phyloP scores from a whole-genome alignment of 2,113 vertebrate genomes.

The Lepus americanus region DNA sequence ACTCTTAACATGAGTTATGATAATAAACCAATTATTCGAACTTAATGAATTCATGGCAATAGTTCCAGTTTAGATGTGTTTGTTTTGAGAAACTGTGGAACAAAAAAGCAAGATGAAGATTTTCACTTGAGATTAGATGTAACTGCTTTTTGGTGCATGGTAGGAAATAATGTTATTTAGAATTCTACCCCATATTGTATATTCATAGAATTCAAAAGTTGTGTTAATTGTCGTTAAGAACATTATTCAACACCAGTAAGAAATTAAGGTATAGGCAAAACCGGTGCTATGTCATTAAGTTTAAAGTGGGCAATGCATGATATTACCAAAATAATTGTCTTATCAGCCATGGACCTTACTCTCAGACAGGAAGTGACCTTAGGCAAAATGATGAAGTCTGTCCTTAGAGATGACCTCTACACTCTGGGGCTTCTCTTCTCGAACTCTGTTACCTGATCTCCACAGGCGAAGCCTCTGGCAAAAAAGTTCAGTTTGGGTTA shows the following conservation, averaged over 20 bases:
- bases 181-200: not conserved
- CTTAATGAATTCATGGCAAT: not conserved
- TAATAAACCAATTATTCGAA: not conserved
- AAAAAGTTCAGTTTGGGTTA: not conserved
- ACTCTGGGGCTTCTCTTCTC: not conserved
- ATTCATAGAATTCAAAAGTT: conserved; percentile 35
- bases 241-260: not conserved
- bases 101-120: conserved; percentile 27
- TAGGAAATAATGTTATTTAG: not conserved
- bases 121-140: conserved; percentile 13
- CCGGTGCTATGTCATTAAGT: not conserved
- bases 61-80: not conserved
- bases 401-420: not conserved
- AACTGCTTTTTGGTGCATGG: not conserved
- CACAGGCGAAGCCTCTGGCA: conserved; percentile 19
- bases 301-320: not conserved
- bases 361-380: not conserved
- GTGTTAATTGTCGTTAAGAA: not conserved
- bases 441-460: not conserved
- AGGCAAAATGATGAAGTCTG: not conserved
- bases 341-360: not conserved
- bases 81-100: conserved; percentile 21
- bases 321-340: not conserved
- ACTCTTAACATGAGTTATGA: not conserved
- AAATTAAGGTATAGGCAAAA: not conserved